A percentile compares a stretch with the other conserved stretches of the same genome.
Evolutionary conservation across 2,888 invertebrate species (phyloP).

Genomic region (Romanomermis culicivorax): DNA sequence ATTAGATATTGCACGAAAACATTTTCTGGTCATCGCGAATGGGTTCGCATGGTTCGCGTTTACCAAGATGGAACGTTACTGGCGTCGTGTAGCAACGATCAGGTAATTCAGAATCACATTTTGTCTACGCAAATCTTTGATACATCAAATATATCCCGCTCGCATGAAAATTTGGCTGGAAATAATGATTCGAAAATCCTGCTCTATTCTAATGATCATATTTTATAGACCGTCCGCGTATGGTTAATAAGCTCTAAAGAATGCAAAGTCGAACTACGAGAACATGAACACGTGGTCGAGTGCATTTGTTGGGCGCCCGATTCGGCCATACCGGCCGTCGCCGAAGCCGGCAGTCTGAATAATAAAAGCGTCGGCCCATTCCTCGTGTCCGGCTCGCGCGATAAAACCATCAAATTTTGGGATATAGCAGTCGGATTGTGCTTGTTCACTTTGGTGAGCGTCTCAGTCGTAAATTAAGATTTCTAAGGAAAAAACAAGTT

Average conservation of each 20-base stretch:
- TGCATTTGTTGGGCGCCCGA: conserved; percentile 95
- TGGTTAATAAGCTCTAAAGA: conserved; percentile 87
- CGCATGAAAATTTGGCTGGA: no score
- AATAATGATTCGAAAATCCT: no score
- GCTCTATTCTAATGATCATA: neutral
- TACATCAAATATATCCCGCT: neutral
- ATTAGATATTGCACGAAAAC: conserved; percentile 76
- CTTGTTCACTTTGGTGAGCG: conserved; percentile 54
- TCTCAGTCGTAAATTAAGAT: neutral
- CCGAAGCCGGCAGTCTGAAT: conserved; percentile 39
- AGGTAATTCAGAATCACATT: conserved; percentile 35
- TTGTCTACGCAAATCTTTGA: neutral
- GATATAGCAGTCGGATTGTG: conserved; percentile 81
- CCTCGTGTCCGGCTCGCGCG: conserved; percentile 84
- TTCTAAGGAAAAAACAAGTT: no score
- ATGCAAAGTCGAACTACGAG: conserved; percentile 81
- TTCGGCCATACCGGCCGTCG: conserved; percentile 54
- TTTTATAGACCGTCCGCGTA: conserved; percentile 52
- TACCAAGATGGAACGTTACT: conserved; percentile 74
- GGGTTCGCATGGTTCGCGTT: conserved; percentile 94
- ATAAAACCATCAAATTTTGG: conserved; percentile 68
- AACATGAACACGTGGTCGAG: conserved; percentile 95
- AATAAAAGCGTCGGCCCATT: conserved; percentile 49
- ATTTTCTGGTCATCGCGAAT: conserved; percentile 88
- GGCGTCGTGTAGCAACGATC: conserved; percentile 96